phyloP scores from a whole-genome alignment of 2,113 vertebrate species.

The Perca flavescens region DNA sequence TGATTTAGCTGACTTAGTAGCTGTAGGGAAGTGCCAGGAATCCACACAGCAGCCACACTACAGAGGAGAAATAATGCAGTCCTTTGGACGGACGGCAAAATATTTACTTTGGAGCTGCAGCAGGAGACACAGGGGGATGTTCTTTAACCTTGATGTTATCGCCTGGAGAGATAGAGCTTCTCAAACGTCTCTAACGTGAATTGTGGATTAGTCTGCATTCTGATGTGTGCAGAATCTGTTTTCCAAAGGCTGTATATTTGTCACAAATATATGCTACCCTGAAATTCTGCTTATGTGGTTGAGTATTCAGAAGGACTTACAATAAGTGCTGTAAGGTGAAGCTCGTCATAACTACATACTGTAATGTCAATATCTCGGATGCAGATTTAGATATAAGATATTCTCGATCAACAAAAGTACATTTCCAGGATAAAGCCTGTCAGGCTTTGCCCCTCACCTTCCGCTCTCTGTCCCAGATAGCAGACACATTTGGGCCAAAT shows the following conservation, averaged over 20 bases:
- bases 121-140: conserved; percentile 23
- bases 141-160: conserved; percentile 61
- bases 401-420: no score
- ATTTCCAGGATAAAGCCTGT: no score
- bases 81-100: conserved; percentile 36
- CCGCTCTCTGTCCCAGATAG: no score
- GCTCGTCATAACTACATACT: not conserved
- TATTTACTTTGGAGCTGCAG: conserved; percentile 46
- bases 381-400: not conserved
- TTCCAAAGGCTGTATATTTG: conserved; percentile 2
- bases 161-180: conserved; percentile 46
- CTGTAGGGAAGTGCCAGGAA: conserved; percentile 64
- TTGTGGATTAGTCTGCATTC: conserved; percentile 24
- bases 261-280: not conserved
- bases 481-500: no score
- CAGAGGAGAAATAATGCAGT: conserved; percentile 65
- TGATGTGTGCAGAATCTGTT: conserved; percentile 11
- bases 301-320: not conserved
- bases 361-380: conserved; percentile 6
- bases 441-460: no score
- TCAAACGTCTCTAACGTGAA: conserved; percentile 27
- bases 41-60: conserved; percentile 53
- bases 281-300: conserved; percentile 19
- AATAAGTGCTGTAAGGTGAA: not conserved
- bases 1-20: conserved; percentile 53